Base-by-base conservation (phyloP, 2,113 vertebrate genomes). In the Osmerus eperlanus region DNA sequence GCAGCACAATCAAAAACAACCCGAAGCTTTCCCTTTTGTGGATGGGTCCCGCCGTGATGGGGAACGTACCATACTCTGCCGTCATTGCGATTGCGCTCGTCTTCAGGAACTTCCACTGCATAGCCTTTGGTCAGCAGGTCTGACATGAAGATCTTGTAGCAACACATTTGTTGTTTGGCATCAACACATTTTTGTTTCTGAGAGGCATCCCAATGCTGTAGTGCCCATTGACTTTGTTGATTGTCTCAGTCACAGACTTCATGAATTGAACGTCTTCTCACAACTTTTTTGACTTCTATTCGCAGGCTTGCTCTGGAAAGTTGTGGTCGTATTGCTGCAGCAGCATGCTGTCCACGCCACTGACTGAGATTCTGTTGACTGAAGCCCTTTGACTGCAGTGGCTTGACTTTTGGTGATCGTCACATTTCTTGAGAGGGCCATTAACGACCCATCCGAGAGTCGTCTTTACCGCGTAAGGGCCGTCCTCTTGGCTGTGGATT, bases 391-490 rank as follows among this genome's bases (percentile, higher is more conserved):
- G 25, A 8, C 25, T 28, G 25, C 25, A 28, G 25, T 28, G 25
- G 3, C 25, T 28, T 15, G 9, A 65, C 28, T 63, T 16, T 54
- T 23, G 65, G 59, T n/a, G 25, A 32, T 12, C 19, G 18, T 14
- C 14, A 64, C 54, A 55, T 23, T 41, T 23, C 8, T 21, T 72
- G 2, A 54, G 18, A 32, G 28, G 61, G 4, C 61, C 70, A 36
- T 72, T 77, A n/a, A 67, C 32, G 3, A 77, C 63, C 61, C 75
- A 55, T 18, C 69, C 53, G 18, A 71, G 29, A 65, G n/a, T 41
- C 4, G 61, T 70, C 62, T 59, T 61, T 12, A 77, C 28, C 23
- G 32, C 63, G 28, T 60, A 67, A 15, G 60, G 70, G 9, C 70
- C 47, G 13, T 65, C 51, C 5, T 55, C 28, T n/a, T 29, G 19